These are phyloP conservation scores for Steinernema carpocapsae DNA, from an alignment of 2,888 invertebrate species.

Conservation along the genomic window DNA sequence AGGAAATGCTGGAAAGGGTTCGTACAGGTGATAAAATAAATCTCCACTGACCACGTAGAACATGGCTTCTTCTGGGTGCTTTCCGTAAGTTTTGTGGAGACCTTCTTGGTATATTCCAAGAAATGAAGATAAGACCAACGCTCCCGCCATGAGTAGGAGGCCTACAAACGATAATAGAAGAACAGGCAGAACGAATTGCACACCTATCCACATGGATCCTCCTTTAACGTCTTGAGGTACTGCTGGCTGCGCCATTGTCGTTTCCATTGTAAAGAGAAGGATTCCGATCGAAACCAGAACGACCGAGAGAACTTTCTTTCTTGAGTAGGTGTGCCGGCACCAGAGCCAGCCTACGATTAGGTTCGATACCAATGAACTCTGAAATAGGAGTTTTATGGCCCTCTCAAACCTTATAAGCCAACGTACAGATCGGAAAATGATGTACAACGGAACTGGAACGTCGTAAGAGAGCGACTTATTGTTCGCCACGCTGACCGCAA, in stretches of 20 bases:
- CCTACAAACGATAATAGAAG: slow-evolving; percentile 46
- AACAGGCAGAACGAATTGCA: not conserved
- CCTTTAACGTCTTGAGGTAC: too few species aligned
- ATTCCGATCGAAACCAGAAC: slow-evolving; percentile 91
- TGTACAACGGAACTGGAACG: slow-evolving; percentile 94
- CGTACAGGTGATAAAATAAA: not conserved
- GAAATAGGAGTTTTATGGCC: slow-evolving; percentile 40
- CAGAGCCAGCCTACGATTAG: slow-evolving; percentile 92
- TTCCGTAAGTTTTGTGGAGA: slow-evolving; percentile 76
- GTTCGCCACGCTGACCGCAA: slow-evolving; percentile 82
- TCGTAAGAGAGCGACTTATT: slow-evolving; percentile 94
- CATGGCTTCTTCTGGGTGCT: slow-evolving; percentile 71
- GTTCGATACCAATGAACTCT: slow-evolving; percentile 94
- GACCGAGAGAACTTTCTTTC: slow-evolving; percentile 86
- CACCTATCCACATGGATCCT: slow-evolving; percentile 12
- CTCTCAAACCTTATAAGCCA: too few species aligned
- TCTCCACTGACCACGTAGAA: slow-evolving; percentile 55
- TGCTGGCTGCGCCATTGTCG: slow-evolving; percentile 67
- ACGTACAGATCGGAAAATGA: slow-evolving; percentile 91
- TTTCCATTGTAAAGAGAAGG: slow-evolving; percentile 85
- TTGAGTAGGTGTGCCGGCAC: slow-evolving; percentile 77
- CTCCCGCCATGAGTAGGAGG: slow-evolving; percentile 78
- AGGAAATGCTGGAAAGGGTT: slow-evolving; percentile 77
- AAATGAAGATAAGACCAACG: slow-evolving; percentile 87
- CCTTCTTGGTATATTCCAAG: slow-evolving; percentile 72